These are phyloP conservation scores for Gymnorhina tibicen DNA, from an alignment of 2,113 vertebrate genomes.

Conservation along the genomic window DNA sequence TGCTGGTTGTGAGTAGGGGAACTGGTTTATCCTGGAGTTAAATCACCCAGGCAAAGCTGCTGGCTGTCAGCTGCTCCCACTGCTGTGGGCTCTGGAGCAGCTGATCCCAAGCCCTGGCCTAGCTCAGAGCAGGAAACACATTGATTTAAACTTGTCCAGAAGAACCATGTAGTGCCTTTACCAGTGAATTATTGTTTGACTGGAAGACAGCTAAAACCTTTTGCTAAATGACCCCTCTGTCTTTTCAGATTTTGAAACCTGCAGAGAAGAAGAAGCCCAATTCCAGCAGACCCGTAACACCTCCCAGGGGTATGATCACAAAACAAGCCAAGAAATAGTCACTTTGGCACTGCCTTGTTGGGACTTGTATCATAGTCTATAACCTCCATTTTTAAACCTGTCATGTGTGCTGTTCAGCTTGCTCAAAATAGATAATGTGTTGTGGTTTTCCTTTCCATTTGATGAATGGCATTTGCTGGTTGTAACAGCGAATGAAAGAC, in stretches of 20 bases:
- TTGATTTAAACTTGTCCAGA: background rate
- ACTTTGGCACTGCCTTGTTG: constrained; percentile 65
- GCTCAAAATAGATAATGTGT: constrained; percentile 76
- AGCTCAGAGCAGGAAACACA: background rate
- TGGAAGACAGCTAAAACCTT: background rate
- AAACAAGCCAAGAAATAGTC: constrained; percentile 96
- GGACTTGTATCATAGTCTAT: constrained; percentile 79
- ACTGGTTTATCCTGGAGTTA: background rate
- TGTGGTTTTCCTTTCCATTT: constrained; percentile 72
- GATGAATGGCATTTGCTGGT: constrained; percentile 76
- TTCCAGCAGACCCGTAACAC: constrained; percentile 93
- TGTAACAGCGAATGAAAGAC: constrained; percentile 73
- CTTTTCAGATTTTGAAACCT: constrained; percentile 92
- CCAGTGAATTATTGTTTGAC: background rate
- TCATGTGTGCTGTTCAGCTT: constrained; percentile 80
- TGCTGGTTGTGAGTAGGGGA: background rate
- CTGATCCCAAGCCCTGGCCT: background rate
- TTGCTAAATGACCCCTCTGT: background rate
- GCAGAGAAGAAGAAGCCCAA: constrained; percentile 98
- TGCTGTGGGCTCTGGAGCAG: background rate
- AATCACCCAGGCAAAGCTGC: background rate
- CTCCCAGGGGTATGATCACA: constrained; percentile 96
- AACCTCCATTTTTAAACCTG: constrained; percentile 79
- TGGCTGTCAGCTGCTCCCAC: background rate
- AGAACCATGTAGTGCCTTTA: background rate